These are phyloP conservation scores for Drosophila yakuba DNA, from an alignment of 1,140 invertebrate species.

Conservation along the genomic window DNA sequence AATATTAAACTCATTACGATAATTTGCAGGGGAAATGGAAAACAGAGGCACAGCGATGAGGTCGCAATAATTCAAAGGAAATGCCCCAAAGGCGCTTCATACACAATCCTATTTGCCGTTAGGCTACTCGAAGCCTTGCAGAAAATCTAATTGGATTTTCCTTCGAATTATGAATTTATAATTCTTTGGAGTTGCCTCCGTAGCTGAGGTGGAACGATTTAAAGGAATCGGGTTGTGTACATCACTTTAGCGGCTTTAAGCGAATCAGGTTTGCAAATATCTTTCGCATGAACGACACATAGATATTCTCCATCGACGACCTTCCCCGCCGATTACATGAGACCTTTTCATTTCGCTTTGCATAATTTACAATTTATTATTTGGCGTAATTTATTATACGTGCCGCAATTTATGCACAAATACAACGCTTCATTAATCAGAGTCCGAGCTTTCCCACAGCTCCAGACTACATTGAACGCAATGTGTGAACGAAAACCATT, in stretches of 20 bases:
- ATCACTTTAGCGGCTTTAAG: constrained; percentile 52
- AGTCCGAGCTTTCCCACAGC: constrained; percentile 64
- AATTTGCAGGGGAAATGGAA: constrained; percentile 40
- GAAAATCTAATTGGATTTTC: constrained; percentile 38
- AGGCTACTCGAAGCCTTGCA: constrained; percentile 32
- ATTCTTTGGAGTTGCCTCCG: constrained; percentile 20
- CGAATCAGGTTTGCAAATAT: constrained; percentile 69
- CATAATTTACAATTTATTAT: constrained; percentile 81
- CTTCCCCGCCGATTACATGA: constrained; percentile 65
- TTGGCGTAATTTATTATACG: constrained; percentile 76
- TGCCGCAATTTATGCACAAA: constrained; percentile 77
- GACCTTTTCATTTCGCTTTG: constrained; percentile 77
- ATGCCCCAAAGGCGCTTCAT: constrained; percentile 57
- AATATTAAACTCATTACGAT: constrained; percentile 70
- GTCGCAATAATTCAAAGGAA: constrained; percentile 68
- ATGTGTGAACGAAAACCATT: background rate
- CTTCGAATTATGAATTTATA: constrained; percentile 42
- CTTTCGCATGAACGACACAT: constrained; percentile 50
- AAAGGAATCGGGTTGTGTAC: constrained; percentile 37
- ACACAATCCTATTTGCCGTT: constrained; percentile 34
- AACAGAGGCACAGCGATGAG: constrained; percentile 19
- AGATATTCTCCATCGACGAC: constrained; percentile 39
- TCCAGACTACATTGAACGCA: constrained; percentile 12
- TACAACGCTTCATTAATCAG: constrained; percentile 79
- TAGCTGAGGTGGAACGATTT: constrained; percentile 26